These are phyloP conservation scores for Apodemus agrarius DNA, from an alignment of 2,797 vertebrate genomes.

Conservation along the genomic window DNA sequence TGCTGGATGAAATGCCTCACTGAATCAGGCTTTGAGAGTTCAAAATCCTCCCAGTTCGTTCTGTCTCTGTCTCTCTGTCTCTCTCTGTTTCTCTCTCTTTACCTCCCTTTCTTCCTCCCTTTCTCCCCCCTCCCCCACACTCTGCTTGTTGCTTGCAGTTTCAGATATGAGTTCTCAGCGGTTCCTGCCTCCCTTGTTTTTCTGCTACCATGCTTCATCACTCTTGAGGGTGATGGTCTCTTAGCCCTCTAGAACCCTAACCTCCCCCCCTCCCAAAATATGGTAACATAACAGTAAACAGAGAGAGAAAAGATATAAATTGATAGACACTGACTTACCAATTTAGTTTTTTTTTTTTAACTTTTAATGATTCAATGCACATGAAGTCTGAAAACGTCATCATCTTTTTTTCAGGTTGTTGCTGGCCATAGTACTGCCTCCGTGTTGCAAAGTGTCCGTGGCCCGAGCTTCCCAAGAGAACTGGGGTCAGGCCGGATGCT, in stretches of 20 bases:
- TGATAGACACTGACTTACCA: neutral
- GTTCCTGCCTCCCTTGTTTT: no score
- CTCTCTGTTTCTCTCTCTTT: neutral
- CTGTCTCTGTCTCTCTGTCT: neutral
- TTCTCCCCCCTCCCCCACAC: no score
- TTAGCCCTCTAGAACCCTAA: neutral
- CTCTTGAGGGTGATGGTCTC: neutral
- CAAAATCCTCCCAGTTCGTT: neutral
- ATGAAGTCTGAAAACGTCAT: neutral
- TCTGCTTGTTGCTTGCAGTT: neutral
- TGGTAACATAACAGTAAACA: neutral
- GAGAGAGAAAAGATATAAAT: neutral
- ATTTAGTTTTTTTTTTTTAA: neutral
- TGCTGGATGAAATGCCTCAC: neutral
- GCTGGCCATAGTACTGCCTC: neutral
- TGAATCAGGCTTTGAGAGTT: neutral
- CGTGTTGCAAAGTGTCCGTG: neutral
- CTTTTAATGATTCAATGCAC: neutral
- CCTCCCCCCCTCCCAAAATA: no score
- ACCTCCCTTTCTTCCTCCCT: no score
- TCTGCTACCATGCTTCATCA: neutral
- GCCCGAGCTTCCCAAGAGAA: neutral
- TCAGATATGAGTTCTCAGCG: neutral
- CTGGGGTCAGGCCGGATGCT: no score
- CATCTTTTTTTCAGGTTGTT: neutral